Evolutionary conservation across 2,113 vertebrate genomes (phyloP).

Genomic region (Sinocyclocheilus grahami): DNA sequence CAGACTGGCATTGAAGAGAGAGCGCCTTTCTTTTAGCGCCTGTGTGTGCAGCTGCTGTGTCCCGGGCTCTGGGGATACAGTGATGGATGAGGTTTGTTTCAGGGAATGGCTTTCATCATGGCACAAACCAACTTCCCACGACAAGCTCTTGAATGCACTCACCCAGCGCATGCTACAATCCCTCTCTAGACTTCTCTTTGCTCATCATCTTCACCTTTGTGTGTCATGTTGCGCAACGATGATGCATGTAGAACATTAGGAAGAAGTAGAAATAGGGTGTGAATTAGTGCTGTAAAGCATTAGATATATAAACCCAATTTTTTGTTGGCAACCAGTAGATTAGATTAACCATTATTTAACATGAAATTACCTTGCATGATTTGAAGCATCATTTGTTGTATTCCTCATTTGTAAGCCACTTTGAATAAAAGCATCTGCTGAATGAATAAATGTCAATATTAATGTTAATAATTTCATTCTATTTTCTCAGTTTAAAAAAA

Average conservation of each 20-base stretch:
- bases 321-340: neutral
- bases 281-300: neutral
- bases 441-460: too few relatives aligned
- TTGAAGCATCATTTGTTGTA: too few relatives aligned
- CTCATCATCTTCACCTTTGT: neutral
- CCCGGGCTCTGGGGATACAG: slow-evolving; percentile 34
- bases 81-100: slow-evolving; percentile 59
- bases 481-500: too few relatives aligned
- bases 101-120: slow-evolving; percentile 53
- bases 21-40: slow-evolving; percentile 7
- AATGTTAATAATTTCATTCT: too few relatives aligned
- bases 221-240: neutral
- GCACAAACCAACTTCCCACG: slow-evolving; percentile 35
- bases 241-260: neutral
- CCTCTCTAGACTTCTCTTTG: slow-evolving; percentile 11
- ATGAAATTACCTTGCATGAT: neutral
- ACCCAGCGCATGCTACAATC: neutral
- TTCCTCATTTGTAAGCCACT: too few relatives aligned
- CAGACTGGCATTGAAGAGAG: neutral
- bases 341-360: neutral
- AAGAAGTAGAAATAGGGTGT: neutral
- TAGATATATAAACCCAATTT: neutral
- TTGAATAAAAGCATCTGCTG: too few relatives aligned
- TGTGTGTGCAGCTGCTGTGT: slow-evolving; percentile 13
- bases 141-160: slow-evolving; percentile 16